Evolutionary conservation across 2,113 vertebrate genomes (phyloP).

Genomic region (Poicephalus gulielmi): DNA sequence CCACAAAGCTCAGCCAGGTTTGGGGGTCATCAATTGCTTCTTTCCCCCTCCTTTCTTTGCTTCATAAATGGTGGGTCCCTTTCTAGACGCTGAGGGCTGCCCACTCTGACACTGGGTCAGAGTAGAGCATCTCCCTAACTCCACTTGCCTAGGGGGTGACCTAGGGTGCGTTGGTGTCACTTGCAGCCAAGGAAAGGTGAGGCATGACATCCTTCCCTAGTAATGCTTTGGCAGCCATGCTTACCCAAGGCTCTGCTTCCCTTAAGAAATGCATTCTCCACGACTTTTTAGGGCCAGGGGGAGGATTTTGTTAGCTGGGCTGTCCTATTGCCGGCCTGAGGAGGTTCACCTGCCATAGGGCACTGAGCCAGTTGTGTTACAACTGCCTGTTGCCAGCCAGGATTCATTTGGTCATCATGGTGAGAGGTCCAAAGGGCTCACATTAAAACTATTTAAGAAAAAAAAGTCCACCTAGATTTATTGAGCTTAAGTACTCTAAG

Average conservation of each 20-base stretch:
- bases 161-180: not conserved
- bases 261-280: not conserved
- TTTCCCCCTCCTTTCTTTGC: not conserved
- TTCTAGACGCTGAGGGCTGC: not conserved
- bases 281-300: not conserved
- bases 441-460: slow-evolving; percentile 14
- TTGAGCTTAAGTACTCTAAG: slow-evolving; percentile 41
- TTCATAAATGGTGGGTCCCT: not conserved
- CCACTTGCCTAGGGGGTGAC: not conserved
- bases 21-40: not conserved
- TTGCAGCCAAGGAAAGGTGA: not conserved
- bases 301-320: not conserved
- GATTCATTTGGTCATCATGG: not conserved
- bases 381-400: not conserved
- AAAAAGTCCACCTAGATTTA: slow-evolving; percentile 25
- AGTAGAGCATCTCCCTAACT: not conserved
- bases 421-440: not conserved
- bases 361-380: not conserved
- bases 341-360: not conserved
- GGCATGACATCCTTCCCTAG: not conserved
- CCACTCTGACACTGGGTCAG: not conserved
- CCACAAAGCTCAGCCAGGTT: not conserved
- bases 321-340: not conserved
- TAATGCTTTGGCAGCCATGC: not conserved
- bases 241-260: not conserved